phyloP scores from a whole-genome alignment of 2,797 vertebrate species.

The Pipistrellus pygmaeus region DNA sequence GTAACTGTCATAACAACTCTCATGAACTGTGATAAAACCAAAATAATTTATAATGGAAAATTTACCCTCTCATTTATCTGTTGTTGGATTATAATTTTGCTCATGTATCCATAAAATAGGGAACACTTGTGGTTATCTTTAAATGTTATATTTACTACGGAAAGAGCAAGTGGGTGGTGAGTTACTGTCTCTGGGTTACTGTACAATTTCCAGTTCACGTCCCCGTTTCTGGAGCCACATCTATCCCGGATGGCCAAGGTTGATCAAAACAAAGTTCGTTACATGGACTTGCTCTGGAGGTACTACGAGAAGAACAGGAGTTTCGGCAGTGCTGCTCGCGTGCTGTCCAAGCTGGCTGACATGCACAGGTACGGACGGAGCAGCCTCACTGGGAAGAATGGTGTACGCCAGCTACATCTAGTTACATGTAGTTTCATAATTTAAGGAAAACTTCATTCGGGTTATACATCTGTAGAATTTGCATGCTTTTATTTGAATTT shows the following conservation, averaged over 20 bases:
- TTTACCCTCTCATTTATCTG: not conserved
- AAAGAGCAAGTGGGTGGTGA: not conserved
- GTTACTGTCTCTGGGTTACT: slow-evolving; percentile 40
- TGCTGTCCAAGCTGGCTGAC: slow-evolving; percentile 95
- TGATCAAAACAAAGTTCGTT: slow-evolving; percentile 97
- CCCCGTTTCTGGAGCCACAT: slow-evolving; percentile 96
- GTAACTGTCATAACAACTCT: not conserved
- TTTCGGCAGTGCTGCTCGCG: slow-evolving; percentile 96
- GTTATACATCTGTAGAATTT: not conserved
- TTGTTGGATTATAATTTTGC: slow-evolving; percentile 38
- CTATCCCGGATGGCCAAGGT: slow-evolving; percentile 97
- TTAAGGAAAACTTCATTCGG: not conserved
- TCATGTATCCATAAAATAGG: not conserved
- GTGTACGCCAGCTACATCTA: not conserved
- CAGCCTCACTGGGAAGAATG: not conserved
- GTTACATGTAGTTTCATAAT: not conserved
- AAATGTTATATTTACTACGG: not conserved
- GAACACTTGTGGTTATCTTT: not conserved
- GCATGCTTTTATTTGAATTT: slow-evolving; percentile 27
- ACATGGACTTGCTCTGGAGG: slow-evolving; percentile 98
- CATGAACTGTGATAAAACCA: not conserved
- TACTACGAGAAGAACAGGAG: slow-evolving; percentile 98
- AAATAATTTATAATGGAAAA: slow-evolving; percentile 30
- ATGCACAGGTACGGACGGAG: slow-evolving; percentile 93
- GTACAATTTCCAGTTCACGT: slow-evolving; percentile 91